These are phyloP conservation scores for Sminthurinus aureus DNA, from an alignment of 2,888 invertebrate genomes.

Conservation along the genomic window DNA sequence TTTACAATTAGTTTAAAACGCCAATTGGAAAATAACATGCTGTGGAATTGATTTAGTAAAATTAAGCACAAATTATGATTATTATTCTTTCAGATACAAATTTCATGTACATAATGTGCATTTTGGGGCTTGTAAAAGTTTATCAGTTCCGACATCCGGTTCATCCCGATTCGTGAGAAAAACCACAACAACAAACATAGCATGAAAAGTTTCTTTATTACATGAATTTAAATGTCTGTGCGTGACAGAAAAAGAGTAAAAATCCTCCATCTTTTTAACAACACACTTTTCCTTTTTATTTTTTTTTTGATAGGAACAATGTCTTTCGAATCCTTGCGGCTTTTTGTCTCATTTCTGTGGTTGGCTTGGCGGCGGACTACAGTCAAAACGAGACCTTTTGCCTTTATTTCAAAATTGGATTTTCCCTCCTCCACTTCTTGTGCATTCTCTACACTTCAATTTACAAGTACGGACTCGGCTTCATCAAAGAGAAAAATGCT, in stretches of 20 bases:
- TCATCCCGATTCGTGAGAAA: conserved; percentile 24
- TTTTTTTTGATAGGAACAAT: background rate
- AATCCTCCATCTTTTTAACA: too few relatives aligned
- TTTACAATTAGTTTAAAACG: too few relatives aligned
- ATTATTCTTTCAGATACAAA: conserved; percentile 64
- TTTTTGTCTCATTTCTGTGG: background rate
- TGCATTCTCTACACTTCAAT: background rate
- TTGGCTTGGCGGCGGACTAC: background rate
- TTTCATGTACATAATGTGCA: background rate
- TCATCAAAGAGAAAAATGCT: background rate
- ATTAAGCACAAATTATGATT: too few relatives aligned
- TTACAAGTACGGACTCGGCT: background rate
- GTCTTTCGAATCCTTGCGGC: background rate
- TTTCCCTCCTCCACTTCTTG: background rate
- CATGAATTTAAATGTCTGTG: too few relatives aligned
- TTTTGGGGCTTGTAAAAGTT: conserved; percentile 65
- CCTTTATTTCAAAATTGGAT: background rate
- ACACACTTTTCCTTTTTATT: background rate
- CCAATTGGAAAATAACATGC: too few relatives aligned
- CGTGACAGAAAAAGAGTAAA: too few relatives aligned
- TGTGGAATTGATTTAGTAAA: too few relatives aligned
- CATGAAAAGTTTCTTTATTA: too few relatives aligned
- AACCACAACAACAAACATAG: too few relatives aligned
- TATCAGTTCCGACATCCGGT: conserved; percentile 63
- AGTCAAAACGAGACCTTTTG: background rate